Evolutionary conservation across 2,113 vertebrate genomes (phyloP).

Genomic region (Limnothrissa miodon): DNA sequence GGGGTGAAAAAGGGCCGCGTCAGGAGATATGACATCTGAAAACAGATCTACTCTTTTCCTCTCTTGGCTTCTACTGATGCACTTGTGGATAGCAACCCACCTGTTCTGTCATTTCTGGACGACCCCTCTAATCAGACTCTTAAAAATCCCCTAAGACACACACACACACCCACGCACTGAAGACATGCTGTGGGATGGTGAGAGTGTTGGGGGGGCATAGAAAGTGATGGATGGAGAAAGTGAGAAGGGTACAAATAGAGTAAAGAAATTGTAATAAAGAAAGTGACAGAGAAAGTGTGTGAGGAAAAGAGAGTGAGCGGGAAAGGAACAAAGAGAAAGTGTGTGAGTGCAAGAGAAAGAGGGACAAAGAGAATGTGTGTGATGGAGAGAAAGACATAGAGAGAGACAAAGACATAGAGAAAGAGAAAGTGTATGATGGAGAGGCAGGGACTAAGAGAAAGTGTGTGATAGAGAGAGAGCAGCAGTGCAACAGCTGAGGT

Average conservation of each 20-base stretch:
- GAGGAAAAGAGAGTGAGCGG: too few relatives aligned
- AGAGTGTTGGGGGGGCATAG: too few relatives aligned
- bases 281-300: neutral
- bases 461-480: neutral
- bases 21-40: neutral
- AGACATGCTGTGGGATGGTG: neutral
- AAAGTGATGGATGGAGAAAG: too few relatives aligned
- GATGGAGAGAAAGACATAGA: neutral
- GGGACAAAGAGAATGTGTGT: neutral
- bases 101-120: neutral
- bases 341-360: neutral
- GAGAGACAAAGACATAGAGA: neutral
- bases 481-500: too few relatives aligned
- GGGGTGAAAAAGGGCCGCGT: neutral
- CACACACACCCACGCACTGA: neutral
- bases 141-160: neutral
- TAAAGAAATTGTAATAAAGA: too few relatives aligned
- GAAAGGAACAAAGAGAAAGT: too few relatives aligned
- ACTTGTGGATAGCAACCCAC: neutral
- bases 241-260: too few relatives aligned
- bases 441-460: neutral
- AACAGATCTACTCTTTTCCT: neutral
- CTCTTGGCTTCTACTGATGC: neutral
- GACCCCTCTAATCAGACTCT: neutral
- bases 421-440: neutral